Evolutionary conservation across 2,113 vertebrate genomes (phyloP), one percentile per base, ranked within the genome.

Genomic region (Zootoca vivipara): DNA sequence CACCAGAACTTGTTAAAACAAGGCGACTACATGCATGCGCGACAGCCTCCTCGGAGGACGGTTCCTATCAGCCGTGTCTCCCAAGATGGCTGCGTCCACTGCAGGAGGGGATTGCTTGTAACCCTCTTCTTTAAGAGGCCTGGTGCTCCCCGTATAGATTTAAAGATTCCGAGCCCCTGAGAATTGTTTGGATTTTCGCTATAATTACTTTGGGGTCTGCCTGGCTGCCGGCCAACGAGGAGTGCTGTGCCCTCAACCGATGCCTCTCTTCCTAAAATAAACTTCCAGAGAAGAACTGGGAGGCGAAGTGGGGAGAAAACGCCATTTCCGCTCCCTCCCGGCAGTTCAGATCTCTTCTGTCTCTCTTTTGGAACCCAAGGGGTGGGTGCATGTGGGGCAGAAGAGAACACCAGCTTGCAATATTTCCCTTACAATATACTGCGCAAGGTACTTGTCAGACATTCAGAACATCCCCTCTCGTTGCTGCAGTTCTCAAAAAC

Each of bases 201-300:
- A 65, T 67, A 82, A 85, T 77, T 89, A 75, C 78, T 18, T 75
- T 33, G 84, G 40, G 38, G 46, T 62, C 56, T 67, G 42, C 6
- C 28, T 38, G 84, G 58, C 62, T 70, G 65, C 35, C 58, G 46
- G 58, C 85, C 42, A 46, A 10, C 40, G 30, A 1, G 38, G 56
- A n/a, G 18, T 73, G 74, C 62, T 81, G 80, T 58, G 33, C 26
- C n/a, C 30, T 67, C 40, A 65, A 42, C 70, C 33, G 58, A 67
- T 12, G 42, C 22, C 62, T 62, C 62, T 52, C 42, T 82, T 78
- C 84, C 28, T 33, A 77, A 82, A 89, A 77, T 78, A 86, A 82
- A 70, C 62, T n/a, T 33, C 12, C 26, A 77, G 26, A 52, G 69
- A 75, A 33, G 16, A 56, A 73, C 30, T 75, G 69, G 26, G 58